These are phyloP conservation scores for Sterna hirundo DNA, from an alignment of 2,113 vertebrate genomes.

Conservation along the genomic window DNA sequence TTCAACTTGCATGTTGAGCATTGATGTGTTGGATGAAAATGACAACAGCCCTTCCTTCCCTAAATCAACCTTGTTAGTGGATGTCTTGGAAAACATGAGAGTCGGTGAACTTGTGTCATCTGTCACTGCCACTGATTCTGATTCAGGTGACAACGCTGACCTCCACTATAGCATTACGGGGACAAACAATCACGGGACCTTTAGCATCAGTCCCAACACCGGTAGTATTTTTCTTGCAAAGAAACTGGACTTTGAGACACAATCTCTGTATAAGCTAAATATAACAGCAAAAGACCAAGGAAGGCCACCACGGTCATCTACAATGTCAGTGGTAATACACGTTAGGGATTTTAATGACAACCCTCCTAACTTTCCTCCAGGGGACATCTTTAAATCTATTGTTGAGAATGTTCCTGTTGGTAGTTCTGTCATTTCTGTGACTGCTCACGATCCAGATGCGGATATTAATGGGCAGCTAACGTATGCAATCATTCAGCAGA, in stretches of 20 bases:
- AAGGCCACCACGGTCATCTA: constrained; percentile 86
- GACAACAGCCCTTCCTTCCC: constrained; percentile 94
- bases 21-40: constrained; percentile 94
- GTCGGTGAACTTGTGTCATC: constrained; percentile 94
- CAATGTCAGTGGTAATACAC: constrained; percentile 90
- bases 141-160: constrained; percentile 92
- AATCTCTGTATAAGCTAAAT: constrained; percentile 92
- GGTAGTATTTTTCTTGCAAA: constrained; percentile 95
- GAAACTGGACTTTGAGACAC: constrained; percentile 94
- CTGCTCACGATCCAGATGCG: constrained; percentile 91
- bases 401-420: constrained; percentile 91
- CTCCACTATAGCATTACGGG: constrained; percentile 92
- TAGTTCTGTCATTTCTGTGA: constrained; percentile 87
- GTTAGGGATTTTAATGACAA: constrained; percentile 98
- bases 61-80: constrained; percentile 85
- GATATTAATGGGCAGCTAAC: constrained; percentile 92
- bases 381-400: constrained; percentile 95
- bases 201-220: constrained; percentile 95
- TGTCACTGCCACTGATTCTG: constrained; percentile 90
- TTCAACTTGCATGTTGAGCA: constrained; percentile 88
- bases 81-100: constrained; percentile 95
- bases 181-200: constrained; percentile 93
- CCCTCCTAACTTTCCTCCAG: constrained; percentile 88
- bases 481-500: constrained; percentile 90
- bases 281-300: constrained; percentile 93